Evolutionary conservation across 30 jellyfish, hydroid and myxozoan species (phyloP).

Genomic region (Cassiopea andromeda): DNA sequence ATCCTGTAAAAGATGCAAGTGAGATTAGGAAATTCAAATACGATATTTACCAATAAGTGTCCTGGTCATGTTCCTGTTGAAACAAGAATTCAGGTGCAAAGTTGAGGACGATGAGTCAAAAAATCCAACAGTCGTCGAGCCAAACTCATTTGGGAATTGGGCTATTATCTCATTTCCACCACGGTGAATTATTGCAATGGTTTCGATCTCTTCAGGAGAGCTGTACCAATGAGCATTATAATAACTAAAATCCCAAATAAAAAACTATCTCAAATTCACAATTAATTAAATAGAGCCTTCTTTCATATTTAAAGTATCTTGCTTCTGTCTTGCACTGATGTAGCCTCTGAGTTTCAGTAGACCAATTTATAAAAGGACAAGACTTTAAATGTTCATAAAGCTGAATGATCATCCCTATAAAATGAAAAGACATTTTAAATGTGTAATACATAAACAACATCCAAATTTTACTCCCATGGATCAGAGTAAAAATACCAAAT

Average conservation of each 20-base stretch:
- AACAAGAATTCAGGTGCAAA: conserved; percentile 52
- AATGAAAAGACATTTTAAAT: too few relatives aligned
- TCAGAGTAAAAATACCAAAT: not conserved
- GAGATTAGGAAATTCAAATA: too few relatives aligned
- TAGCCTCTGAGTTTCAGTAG: too few relatives aligned
- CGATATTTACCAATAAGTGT: conserved; percentile 28
- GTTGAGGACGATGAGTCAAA: conserved; percentile 17
- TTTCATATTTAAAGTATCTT: too few relatives aligned
- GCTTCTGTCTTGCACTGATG: too few relatives aligned
- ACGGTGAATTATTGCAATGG: conserved; percentile 40
- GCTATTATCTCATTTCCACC: conserved; percentile 60
- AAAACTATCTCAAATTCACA: not conserved
- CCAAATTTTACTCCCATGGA: too few relatives aligned
- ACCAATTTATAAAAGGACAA: too few relatives aligned
- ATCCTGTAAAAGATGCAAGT: too few relatives aligned
- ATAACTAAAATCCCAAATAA: not conserved
- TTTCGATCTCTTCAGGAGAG: conserved; percentile 19
- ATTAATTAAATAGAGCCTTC: too few relatives aligned
- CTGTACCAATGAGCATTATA: conserved; percentile 43
- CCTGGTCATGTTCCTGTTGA: conserved; percentile 32
- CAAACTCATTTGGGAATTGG: conserved; percentile 40
- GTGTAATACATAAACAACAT: too few relatives aligned
- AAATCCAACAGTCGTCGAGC: conserved; percentile 36
- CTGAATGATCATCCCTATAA: too few relatives aligned
- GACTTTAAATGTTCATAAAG: too few relatives aligned